Evolutionary conservation across 1,140 invertebrate species (phyloP).

Genomic region (Drosophila mojavensis): DNA sequence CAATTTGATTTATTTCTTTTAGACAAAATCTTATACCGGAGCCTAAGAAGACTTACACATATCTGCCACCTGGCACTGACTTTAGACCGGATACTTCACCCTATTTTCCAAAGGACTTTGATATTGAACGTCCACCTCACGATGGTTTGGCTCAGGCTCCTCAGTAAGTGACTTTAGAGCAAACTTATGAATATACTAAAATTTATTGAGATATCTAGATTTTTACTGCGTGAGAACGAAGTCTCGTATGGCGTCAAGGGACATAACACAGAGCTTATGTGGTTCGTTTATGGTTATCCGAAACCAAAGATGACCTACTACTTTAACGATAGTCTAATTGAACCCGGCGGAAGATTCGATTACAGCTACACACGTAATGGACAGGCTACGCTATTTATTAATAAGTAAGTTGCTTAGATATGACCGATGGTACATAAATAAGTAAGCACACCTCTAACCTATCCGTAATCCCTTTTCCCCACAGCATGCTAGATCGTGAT

Average conservation of each 20-base stretch:
- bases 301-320: slow-evolving; percentile 95
- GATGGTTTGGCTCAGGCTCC: slow-evolving; percentile 93
- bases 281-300: slow-evolving; percentile 97
- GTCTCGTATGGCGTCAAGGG: slow-evolving; percentile 94
- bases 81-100: slow-evolving; percentile 94
- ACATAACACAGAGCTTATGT: slow-evolving; percentile 93
- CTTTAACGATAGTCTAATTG: slow-evolving; percentile 92
- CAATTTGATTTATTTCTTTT: not conserved
- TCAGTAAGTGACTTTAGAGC: slow-evolving; percentile 67
- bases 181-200: no score
- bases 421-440: not conserved
- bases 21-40: slow-evolving; percentile 91
- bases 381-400: slow-evolving; percentile 93
- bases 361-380: slow-evolving; percentile 95
- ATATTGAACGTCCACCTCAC: slow-evolving; percentile 93
- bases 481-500: slow-evolving; percentile 92
- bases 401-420: slow-evolving; percentile 86
- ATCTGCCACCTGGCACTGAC: slow-evolving; percentile 91
- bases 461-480: no score
- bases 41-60: slow-evolving; percentile 91
- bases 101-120: slow-evolving; percentile 95
- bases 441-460: not conserved
- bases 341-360: slow-evolving; percentile 92
- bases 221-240: slow-evolving; percentile 93
- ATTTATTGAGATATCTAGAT: slow-evolving; percentile 82